Conservation (phyloP, 2,888 invertebrate genomes). For the Polymixis lichenea region DNA sequence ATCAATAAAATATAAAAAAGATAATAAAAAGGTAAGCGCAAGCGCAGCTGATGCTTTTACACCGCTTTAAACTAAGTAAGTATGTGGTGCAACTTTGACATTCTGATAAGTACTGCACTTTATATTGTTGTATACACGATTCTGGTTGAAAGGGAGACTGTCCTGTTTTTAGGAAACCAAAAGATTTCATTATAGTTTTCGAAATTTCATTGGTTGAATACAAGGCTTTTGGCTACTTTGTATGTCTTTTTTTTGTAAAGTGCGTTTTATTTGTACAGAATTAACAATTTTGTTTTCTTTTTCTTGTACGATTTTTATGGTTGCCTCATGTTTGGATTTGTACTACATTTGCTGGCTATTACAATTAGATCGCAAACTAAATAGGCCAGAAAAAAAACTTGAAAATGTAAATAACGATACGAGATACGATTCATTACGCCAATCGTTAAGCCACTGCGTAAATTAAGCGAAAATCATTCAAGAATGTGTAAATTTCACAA, state of each 20-base stretch:
- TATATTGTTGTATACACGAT: slow-evolving; percentile 13
- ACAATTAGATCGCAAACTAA: neutral
- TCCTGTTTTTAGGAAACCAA: neutral
- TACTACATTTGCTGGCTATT: neutral
- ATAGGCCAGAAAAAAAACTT: neutral
- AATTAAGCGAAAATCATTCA: neutral
- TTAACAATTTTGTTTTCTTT: too few species aligned
- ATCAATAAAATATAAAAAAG: slow-evolving; percentile 10
- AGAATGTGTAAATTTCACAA: slow-evolving; percentile 17
- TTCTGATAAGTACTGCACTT: slow-evolving; percentile 36
- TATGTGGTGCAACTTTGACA: slow-evolving; percentile 46
- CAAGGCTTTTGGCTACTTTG: too few species aligned
- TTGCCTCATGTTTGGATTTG: neutral
- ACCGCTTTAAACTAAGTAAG: slow-evolving; percentile 12
- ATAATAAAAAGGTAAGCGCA: slow-evolving; percentile 20
- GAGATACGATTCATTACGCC: neutral
- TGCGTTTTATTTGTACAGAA: too few species aligned
- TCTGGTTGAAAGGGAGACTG: slow-evolving; percentile 2
- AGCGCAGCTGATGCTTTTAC: slow-evolving; percentile 5
- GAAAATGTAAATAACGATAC: neutral
- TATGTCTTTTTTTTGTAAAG: too few species aligned
- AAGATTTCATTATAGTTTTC: neutral
- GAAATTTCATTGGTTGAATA: too few species aligned
- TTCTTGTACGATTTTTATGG: neutral
- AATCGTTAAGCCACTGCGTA: neutral